These are phyloP conservation scores for Hylomyscus alleni DNA, from an alignment of 2,797 vertebrate genomes.

Conservation along the genomic window DNA sequence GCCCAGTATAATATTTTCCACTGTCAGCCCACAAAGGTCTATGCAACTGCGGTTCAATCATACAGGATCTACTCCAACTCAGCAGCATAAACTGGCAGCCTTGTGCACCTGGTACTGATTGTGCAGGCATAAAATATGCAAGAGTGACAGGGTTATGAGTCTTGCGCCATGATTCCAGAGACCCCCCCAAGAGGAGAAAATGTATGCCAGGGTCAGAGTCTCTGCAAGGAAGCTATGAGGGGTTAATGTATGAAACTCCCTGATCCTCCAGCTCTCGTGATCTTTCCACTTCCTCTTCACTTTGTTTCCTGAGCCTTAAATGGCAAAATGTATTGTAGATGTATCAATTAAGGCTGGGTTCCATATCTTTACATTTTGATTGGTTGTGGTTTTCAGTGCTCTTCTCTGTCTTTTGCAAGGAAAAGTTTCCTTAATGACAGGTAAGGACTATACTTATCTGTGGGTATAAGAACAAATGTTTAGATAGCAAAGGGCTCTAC, in stretches of 20 bases:
- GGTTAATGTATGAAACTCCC: neutral
- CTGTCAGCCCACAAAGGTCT: neutral
- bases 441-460: neutral
- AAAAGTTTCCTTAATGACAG: neutral
- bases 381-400: neutral
- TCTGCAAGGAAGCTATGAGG: too few species aligned
- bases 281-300: neutral
- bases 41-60: neutral
- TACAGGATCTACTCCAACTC: neutral
- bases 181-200: neutral
- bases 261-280: neutral
- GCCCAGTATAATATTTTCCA: neutral
- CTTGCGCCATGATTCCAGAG: neutral
- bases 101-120: neutral
- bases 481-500: neutral
- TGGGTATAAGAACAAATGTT: neutral
- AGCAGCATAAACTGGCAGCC: neutral
- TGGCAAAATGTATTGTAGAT: neutral
- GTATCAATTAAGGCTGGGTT: too few species aligned
- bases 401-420: neutral
- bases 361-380: neutral
- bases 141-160: neutral
- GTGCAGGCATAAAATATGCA: neutral
- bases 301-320: neutral
- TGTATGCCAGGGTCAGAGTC: neutral